Base-by-base conservation (phyloP, 2,888 invertebrate genomes). In the Luperina nickerlii region DNA sequence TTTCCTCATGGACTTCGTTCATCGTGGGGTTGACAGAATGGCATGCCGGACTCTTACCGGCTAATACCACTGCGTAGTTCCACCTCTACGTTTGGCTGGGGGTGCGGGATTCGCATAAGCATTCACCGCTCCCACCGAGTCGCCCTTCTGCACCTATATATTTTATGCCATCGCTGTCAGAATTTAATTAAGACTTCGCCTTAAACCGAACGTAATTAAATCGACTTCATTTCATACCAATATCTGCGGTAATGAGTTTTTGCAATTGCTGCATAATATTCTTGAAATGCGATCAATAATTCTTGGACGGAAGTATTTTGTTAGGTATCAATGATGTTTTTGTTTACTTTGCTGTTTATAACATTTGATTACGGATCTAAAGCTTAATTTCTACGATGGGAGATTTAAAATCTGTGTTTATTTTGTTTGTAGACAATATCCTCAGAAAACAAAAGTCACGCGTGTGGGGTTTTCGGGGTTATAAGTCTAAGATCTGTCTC, bases 131-230 rank as follows among this genome's bases (percentile, higher is more conserved):
- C 38, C 38, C 6, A n/a, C 54, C 32, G 7, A 42, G 2, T 24
- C 15, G 3, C 6, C 15, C 78, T 80, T 83, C 83, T 77, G 77
- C n/a, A 13, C 13, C 2, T 48, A 54, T 68, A 5, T 48, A 2
- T 62, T 20, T 0, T n/a, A 32, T 57, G 75, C 9, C 73, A 60
- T 57, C 65, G 62, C 27, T 75, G 79, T 85, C 82, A 82, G 77
- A 85, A 77, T 79, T 85, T 95, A 73, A 86, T 98, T 98, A 73
- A 97, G 91, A 67, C 65, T 68, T 77, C 78, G 42, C 62, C 76
- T 78, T 63, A 74, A 78, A 77, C 51, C 15, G 76, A 84, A 69
- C 86, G 71, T 81, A 86, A 87, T 87, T 80, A 86, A 82, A 82
- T 79, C 45, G 75, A 73, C 69, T 82, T 65, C 76, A 83, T 32